Evolutionary conservation across 2,888 invertebrate genomes (phyloP), one percentile per base, ranked within the genome.

Genomic region (Erpobdella octoculata): DNA sequence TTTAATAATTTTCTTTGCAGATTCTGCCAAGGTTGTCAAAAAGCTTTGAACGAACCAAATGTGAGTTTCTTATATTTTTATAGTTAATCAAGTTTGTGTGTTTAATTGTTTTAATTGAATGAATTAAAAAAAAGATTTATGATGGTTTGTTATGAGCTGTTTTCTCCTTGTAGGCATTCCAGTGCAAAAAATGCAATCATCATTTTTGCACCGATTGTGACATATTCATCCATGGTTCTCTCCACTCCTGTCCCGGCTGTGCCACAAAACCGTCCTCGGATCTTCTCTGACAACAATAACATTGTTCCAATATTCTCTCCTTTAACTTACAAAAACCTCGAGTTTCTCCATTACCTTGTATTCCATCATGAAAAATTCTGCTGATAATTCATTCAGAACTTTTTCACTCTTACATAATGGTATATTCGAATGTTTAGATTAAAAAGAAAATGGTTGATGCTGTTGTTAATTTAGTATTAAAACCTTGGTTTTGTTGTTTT

Each of bases 171-270:
- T 85, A 91, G 89, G 86, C 92, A 28, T 94, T 90, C 82, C 86
- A 88, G 53, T 97, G 96, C 83, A 86, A 86, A 41, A 88, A 88
- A 25, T 97, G 97, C 83, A 83, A 83, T 5, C 88, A 89, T 81
- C 84, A 87, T 73, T 96, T 91, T 84, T 98, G 98, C 82, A 87
- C 92, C 79, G 94, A 97, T 83, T 98, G 98, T 86, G 96, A 97
- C 86, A 87, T 92, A 78, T 91, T 93, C 81, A 89, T 97, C 48
- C 92, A 96, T 76, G 92, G 92, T 78, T 90, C 92, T 0, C 85
- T 98, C 70, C 97, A 98, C 83, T 91, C 92, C 48, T 98, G 98
- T 83, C 96, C 97, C 21, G 95, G 93, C 59, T 98, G 98, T 70
- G 71, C 76, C 25, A 53, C 72, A 31, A 69, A 62, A n/a, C n/a